A percentile compares a stretch with the other conserved stretches of the same genome.
phyloP scores from a whole-genome alignment of 2,888 invertebrate species.

The Mesorhabditis sp. region DNA sequence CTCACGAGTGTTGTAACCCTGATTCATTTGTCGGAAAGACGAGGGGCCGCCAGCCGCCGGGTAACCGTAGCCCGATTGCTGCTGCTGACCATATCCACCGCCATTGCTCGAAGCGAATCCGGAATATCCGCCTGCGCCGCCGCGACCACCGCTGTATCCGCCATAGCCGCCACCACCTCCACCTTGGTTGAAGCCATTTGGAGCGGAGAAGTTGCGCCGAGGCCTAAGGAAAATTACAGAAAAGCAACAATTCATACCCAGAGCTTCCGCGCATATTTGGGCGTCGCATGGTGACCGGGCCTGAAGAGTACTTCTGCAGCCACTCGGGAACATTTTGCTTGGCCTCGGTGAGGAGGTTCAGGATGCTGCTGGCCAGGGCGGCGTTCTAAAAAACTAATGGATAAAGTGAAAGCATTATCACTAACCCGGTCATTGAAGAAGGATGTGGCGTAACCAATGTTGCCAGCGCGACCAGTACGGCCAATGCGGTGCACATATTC shows the following conservation, averaged over 20 bases:
- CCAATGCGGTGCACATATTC: slow-evolving; percentile 46
- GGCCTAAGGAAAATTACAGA: background rate
- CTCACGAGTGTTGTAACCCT: no score
- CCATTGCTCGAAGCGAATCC: background rate
- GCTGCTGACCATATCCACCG: background rate
- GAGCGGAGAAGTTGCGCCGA: background rate
- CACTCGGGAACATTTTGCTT: slow-evolving; percentile 40
- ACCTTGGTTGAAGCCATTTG: background rate
- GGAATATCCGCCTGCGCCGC: background rate
- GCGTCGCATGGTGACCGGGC: slow-evolving; percentile 9
- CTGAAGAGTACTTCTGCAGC: slow-evolving; percentile 30
- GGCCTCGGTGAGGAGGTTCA: slow-evolving; percentile 26
- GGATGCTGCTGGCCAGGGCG: slow-evolving; percentile 32
- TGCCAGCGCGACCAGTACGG: slow-evolving; percentile 41
- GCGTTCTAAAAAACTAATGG: slow-evolving; percentile 22
- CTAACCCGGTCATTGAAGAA: slow-evolving; percentile 40
- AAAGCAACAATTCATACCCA: background rate
- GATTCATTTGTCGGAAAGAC: slow-evolving; percentile 1
- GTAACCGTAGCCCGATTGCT: background rate
- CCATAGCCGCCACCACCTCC: background rate
- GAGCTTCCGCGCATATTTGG: background rate
- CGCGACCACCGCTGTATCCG: background rate
- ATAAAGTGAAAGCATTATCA: background rate
- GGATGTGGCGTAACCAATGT: slow-evolving; percentile 38
- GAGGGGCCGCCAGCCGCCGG: background rate